Conservation (phyloP, 2,113 vertebrate genomes). For the Athene noctua region DNA sequence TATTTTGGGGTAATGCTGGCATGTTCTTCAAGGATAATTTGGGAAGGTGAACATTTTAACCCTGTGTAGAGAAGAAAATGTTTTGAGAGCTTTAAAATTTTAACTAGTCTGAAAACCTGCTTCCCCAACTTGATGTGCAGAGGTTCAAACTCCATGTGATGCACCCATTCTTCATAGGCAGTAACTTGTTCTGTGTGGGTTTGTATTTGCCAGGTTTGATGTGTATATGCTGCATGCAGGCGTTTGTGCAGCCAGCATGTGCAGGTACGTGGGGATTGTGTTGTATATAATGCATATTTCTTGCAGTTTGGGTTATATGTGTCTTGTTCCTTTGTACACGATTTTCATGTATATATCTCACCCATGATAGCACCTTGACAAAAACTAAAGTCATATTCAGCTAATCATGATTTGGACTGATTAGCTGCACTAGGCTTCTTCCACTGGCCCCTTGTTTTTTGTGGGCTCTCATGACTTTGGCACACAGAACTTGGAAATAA, state of each 20-base stretch:
- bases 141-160: not conserved
- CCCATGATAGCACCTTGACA: not conserved
- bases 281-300: not conserved
- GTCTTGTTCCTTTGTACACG: not conserved
- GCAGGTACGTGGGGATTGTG: not conserved
- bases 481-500: not conserved
- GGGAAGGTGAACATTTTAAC: not conserved
- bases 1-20: not conserved
- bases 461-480: not conserved
- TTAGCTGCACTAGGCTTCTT: not conserved
- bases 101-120: not conserved
- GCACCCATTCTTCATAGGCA: not conserved
- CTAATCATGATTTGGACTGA: not conserved
- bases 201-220: not conserved
- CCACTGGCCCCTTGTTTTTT: not conserved
- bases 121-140: fast-evolving
- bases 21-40: not conserved
- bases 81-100: not conserved
- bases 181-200: not conserved
- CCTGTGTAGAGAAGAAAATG: not conserved
- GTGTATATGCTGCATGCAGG: not conserved
- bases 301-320: not conserved
- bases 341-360: not conserved
- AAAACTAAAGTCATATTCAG: not conserved
- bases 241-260: not conserved